These are phyloP conservation scores for Hirudinaria manillensis DNA, from an alignment of 2,888 invertebrate species.

Conservation along the genomic window DNA sequence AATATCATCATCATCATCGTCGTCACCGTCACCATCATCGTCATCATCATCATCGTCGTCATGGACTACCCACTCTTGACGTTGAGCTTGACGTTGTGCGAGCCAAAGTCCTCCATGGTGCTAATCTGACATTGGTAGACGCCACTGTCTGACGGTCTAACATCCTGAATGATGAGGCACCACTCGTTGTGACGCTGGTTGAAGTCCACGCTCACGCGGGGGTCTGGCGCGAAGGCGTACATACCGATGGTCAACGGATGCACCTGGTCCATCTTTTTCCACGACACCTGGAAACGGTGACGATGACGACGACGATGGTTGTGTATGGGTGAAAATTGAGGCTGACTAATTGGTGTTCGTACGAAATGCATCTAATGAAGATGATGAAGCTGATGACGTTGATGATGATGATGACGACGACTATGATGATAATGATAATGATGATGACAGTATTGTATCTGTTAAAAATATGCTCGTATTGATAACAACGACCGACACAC, in stretches of 20 bases:
- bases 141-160: constrained; percentile 35
- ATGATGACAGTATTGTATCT: constrained; percentile 28
- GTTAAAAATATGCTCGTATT: background rate
- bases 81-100: constrained; percentile 19
- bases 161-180: constrained; percentile 36
- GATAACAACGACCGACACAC: no score
- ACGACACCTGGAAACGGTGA: constrained; percentile 29
- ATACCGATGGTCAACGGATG: constrained; percentile 37
- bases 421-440: constrained; percentile 12
- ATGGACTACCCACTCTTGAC: constrained; percentile 18
- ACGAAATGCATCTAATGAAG: background rate
- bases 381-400: background rate
- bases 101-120: constrained; percentile 32
- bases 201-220: constrained; percentile 33
- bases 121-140: constrained; percentile 36
- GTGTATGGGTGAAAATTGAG: background rate
- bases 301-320: constrained; percentile 18
- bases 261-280: constrained; percentile 27
- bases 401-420: constrained; percentile 14
- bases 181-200: constrained; percentile 36
- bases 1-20: constrained; percentile 15
- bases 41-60: background rate
- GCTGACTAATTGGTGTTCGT: background rate
- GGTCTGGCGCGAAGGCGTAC: constrained; percentile 34
- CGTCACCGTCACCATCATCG: constrained; percentile 8